Evolutionary conservation across 1,140 invertebrate species (phyloP), one percentile per base, ranked within the genome.

Genomic region (Caenorhabditis remanei): DNA sequence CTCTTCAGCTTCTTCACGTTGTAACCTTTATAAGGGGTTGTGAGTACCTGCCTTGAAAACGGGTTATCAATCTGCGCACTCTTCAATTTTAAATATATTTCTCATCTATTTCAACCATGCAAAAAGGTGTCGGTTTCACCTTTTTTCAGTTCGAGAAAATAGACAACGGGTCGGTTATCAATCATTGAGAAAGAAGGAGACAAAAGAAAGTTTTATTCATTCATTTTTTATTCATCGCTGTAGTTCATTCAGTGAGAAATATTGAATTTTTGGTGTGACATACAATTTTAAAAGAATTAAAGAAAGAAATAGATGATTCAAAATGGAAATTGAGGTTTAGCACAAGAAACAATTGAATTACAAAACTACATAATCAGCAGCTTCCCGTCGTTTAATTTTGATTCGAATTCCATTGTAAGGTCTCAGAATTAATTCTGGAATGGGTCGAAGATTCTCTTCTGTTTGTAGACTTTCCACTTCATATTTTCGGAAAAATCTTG

Each of bases 401-500:
- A 88, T 65, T 41, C 40, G 14, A 46, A 88, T 83, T 50, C 88
- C 88, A 40, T 67, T 79, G 53, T 65, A 55, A 16, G 88, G 88
- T 67, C 89, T 85, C 7, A 89, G 48, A 58, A 89, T 88, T 13
- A 89, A 24, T 46, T 89, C 88, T 24, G 88, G 88, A 79, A 89
- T 40, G 4, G 83, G 83, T 61, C 88, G 43, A 32, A 79, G 71
- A n/a, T 79, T 79, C 46, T 79, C 71, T 24, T 50, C 71, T 21
- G 82, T 89, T 88, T 65, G 53, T 84, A 83, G 67, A 82, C 87
- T 85, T 14, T 88, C 82, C 8, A 89, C 86, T n/a, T 86, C 58
- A 63, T 79, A 98, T 90, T 96, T 96, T 58, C 96, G 94, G 75
- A 98, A 93, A 53, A 98, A 95, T 21, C 95, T 96, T 0, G 96